Percentiles rank a stretch among this genome's conserved stretches.
These are phyloP conservation scores for Scaptomyza parva DNA, from an alignment of 2,888 invertebrate species.

Conservation along the genomic window DNA sequence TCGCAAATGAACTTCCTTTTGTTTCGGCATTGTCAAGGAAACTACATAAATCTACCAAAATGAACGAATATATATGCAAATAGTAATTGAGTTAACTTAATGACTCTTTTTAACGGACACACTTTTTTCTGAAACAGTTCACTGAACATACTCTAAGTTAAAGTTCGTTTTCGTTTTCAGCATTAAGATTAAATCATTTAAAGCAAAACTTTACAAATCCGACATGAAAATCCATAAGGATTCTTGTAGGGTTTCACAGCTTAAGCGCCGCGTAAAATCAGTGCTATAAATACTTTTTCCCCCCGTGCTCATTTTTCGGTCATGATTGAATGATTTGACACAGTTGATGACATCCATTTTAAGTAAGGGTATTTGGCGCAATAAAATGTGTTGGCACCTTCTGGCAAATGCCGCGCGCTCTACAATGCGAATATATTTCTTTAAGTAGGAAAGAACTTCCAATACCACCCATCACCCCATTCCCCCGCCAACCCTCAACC, in stretches of 20 bases:
- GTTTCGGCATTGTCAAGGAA: neutral
- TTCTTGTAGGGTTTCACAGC: neutral
- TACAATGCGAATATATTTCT: slow-evolving; percentile 72
- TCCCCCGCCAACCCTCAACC: slow-evolving; percentile 3
- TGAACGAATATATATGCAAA: slow-evolving; percentile 11
- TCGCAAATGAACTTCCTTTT: too few species aligned
- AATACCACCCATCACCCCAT: neutral
- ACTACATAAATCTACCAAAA: slow-evolving; percentile 3
- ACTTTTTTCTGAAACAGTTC: neutral
- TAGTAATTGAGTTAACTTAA: slow-evolving; percentile 15
- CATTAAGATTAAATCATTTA: neutral
- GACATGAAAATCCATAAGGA: neutral
- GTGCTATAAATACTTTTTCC: neutral
- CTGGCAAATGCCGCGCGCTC: slow-evolving; percentile 73
- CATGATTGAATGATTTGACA: neutral
- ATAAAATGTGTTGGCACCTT: slow-evolving; percentile 79
- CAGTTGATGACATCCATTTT: slow-evolving; percentile 9
- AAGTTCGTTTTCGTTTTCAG: neutral
- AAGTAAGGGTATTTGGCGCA: slow-evolving; percentile 57
- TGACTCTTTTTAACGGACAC: neutral
- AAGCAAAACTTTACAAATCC: neutral
- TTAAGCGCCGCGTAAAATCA: neutral
- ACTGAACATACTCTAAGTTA: slow-evolving; percentile 2
- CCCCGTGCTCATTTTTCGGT: neutral
- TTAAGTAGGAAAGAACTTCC: slow-evolving; percentile 64